Base-by-base conservation (phyloP, 1,140 invertebrate genomes). In the Trichonephila inaurata region DNA sequence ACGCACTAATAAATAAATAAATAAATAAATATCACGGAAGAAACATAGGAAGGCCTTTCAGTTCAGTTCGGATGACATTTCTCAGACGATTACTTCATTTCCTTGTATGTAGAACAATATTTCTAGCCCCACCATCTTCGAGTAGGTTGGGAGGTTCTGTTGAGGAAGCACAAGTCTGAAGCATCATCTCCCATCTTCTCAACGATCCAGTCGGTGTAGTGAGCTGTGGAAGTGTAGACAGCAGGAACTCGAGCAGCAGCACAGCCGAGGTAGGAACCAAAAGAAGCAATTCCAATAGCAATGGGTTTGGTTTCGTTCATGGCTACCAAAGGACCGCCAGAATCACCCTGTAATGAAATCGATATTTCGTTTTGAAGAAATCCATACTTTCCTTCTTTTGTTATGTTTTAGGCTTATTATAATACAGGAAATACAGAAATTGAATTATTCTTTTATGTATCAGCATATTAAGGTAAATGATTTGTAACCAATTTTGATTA, bases 181-280 rank as follows among this genome's bases (percentile, higher is more conserved):
- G 94, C 64, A n/a, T 94, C 83, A 16, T n/a, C 51, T 87, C 94
- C 94, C 86, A 94, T 91, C 19, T 94, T 94, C 40, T 93, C 83
- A 87, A 96, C 96, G 95, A 98, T 98, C 98, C 98, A 98, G 21
- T 97, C 97, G 94, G 98, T 95, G 96, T 98, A 98, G 95, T 97
- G 96, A 24, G 97, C 97, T 58, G 98, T 97, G 94, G 97, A 96
- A 0, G 97, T 97, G 95, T 98, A 98, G 0, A 98, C 98, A 12
- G 98, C 98, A 0, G 98, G 98, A 96, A 98, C 98, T 95, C 98
- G 97, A 58, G 97, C 97, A 96, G 98, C 98, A 14, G 98, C 98
- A 95, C 98, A 99, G 58, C 94, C 94, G 10, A 94, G 60, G 44
- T 58, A 91, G 2, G 94, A 94, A 62, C 94, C 94, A n/a, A 94